These are phyloP conservation scores for Paraescarpia echinospica DNA, from an alignment of 1,140 invertebrate species.

Conservation along the genomic window DNA sequence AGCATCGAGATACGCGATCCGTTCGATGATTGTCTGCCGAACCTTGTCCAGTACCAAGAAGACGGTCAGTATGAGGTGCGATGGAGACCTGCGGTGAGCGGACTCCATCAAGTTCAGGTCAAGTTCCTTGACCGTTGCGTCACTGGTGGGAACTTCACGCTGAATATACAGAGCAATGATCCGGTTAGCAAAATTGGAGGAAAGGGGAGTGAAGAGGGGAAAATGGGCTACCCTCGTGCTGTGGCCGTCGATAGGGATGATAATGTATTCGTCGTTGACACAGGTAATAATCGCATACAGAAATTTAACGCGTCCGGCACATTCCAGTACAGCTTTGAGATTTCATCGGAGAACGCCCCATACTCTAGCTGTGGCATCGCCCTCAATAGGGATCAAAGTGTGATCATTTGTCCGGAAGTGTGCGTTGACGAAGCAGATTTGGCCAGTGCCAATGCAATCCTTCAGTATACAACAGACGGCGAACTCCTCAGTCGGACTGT, in stretches of 20 bases:
- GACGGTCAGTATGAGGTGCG: slow-evolving; percentile 24
- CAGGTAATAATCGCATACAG: slow-evolving; percentile 27
- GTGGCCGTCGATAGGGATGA: slow-evolving; percentile 26
- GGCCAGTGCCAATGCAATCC: not conserved
- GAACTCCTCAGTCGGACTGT: not conserved
- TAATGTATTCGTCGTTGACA: slow-evolving; percentile 31
- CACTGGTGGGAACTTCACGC: slow-evolving; percentile 7
- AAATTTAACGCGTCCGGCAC: slow-evolving; percentile 11
- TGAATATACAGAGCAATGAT: slow-evolving; percentile 29
- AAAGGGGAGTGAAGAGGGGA: slow-evolving; percentile 17
- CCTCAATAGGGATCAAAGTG: slow-evolving; percentile 15
- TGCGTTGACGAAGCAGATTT: slow-evolving; percentile 21
- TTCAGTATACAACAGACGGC: slow-evolving; percentile 16
- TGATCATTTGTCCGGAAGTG: slow-evolving; percentile 28
- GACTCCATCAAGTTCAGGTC: slow-evolving; percentile 20
- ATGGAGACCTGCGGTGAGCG: slow-evolving; percentile 16
- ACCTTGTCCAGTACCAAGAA: slow-evolving; percentile 20
- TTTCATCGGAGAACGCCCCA: slow-evolving; percentile 8
- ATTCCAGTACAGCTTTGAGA: slow-evolving; percentile 18
- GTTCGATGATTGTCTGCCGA: slow-evolving; percentile 16
- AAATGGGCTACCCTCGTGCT: slow-evolving; percentile 30
- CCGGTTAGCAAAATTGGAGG: slow-evolving; percentile 28
- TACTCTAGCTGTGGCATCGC: slow-evolving; percentile 26
- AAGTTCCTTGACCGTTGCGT: slow-evolving; percentile 21
- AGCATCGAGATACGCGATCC: slow-evolving; percentile 20